phyloP scores from a whole-genome alignment of 2,113 vertebrate genomes.

The Amphiprion ocellaris region DNA sequence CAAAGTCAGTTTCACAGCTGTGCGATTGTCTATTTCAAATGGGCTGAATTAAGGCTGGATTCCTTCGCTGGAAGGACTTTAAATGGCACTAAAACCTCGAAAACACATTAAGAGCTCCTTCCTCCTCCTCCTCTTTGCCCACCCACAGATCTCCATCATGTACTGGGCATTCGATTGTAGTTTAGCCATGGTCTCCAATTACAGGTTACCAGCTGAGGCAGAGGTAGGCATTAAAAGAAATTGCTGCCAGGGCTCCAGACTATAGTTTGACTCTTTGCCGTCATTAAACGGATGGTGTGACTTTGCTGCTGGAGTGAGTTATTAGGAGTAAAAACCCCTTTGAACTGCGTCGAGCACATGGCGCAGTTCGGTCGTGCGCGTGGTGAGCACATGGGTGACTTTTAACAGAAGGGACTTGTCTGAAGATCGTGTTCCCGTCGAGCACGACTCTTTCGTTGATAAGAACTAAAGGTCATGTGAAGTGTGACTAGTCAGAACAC shows the following conservation, averaged over 20 bases:
- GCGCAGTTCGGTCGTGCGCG: constrained; percentile 12
- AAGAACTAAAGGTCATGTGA: constrained; percentile 24
- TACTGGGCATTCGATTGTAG: constrained; percentile 46
- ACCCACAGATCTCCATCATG: constrained; percentile 59
- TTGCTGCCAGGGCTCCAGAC: constrained; percentile 64
- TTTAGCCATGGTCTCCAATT: constrained; percentile 59
- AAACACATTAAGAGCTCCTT: constrained; percentile 60
- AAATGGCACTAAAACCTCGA: constrained; percentile 50
- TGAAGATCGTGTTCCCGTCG: constrained; percentile 26
- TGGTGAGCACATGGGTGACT: constrained; percentile 60
- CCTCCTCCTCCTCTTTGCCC: constrained; percentile 25
- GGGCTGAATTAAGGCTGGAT: constrained; percentile 24
- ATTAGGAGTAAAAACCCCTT: constrained; percentile 47
- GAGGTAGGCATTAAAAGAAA: constrained; percentile 64
- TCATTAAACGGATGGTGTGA: constrained; percentile 65
- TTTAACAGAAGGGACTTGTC: constrained; percentile 17
- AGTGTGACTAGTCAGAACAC: background rate
- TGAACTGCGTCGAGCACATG: constrained; percentile 57
- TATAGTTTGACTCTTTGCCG: constrained; percentile 49
- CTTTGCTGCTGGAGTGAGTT: constrained; percentile 47
- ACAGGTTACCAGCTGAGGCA: constrained; percentile 50
- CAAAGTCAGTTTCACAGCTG: constrained; percentile 36
- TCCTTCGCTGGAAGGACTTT: constrained; percentile 39
- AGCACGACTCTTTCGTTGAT: constrained; percentile 12
- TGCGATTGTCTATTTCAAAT: constrained; percentile 35